phyloP scores from a whole-genome alignment of 2,888 invertebrate genomes.

The Sericinus montela region DNA sequence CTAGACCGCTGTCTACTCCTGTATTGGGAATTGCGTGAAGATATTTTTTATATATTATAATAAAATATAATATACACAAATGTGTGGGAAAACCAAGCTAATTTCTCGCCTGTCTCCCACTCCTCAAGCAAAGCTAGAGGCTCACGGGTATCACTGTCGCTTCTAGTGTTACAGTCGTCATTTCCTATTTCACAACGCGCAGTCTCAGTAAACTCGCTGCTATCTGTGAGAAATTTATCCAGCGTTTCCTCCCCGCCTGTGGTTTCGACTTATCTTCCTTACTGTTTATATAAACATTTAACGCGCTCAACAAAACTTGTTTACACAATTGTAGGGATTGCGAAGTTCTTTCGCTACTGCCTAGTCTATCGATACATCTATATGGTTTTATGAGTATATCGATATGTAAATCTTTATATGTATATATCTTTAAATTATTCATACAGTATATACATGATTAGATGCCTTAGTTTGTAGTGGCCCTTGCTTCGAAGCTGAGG shows the following conservation, averaged over 20 bases:
- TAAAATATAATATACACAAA: too few species aligned
- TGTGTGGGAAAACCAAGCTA: slow-evolving; percentile 5
- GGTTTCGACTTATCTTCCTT: slow-evolving; percentile 16
- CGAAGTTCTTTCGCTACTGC: too few species aligned
- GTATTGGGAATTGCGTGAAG: too few species aligned
- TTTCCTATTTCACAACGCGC: slow-evolving; percentile 58
- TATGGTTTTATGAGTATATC: too few species aligned
- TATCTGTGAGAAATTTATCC: slow-evolving; percentile 25
- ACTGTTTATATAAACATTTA: slow-evolving; percentile 8
- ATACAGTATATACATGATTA: too few species aligned
- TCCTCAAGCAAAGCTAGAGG: slow-evolving; percentile 23
- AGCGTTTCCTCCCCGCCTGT: slow-evolving; percentile 24
- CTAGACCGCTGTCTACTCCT: too few species aligned
- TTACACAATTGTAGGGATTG: background rate
- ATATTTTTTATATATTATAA: too few species aligned
- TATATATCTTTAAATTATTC: too few species aligned
- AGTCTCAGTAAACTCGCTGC: slow-evolving; percentile 7
- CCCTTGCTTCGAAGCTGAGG: too few species aligned
- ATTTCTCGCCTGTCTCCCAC: background rate
- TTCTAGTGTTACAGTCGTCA: slow-evolving; percentile 59
- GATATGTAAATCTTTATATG: too few species aligned
- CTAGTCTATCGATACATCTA: too few species aligned
- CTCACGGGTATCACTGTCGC: slow-evolving; percentile 66
- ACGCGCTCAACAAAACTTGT: background rate
- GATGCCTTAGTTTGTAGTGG: too few species aligned